A percentile compares a stretch with the other conserved stretches of the same genome.
phyloP scores from a whole-genome alignment of 2,888 invertebrate genomes.

The Polymixis flavicincta region DNA sequence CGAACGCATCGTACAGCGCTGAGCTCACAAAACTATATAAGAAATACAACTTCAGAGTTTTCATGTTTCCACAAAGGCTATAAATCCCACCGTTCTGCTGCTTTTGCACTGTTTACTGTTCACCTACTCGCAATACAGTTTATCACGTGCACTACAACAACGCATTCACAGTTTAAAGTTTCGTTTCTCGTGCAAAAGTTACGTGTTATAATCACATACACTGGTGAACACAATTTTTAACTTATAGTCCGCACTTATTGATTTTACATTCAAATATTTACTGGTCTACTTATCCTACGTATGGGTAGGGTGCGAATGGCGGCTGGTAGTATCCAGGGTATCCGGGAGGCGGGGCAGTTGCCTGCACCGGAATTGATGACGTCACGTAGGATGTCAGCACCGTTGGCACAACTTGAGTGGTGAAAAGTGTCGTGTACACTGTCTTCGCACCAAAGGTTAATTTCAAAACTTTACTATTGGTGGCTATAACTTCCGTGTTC shows the following conservation, averaged over 20 bases:
- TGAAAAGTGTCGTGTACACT: slow-evolving; percentile 96
- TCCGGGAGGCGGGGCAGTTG: slow-evolving; percentile 89
- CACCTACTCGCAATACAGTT: slow-evolving; percentile 84
- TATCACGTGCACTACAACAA: slow-evolving; percentile 81
- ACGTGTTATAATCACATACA: slow-evolving; percentile 75
- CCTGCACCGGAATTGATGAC: slow-evolving; percentile 94
- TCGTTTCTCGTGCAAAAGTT: slow-evolving; percentile 73
- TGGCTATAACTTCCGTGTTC: slow-evolving; percentile 94
- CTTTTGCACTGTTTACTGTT: slow-evolving; percentile 81
- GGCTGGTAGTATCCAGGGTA: slow-evolving; percentile 95
- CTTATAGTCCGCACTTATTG: slow-evolving; percentile 64
- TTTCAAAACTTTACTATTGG: slow-evolving; percentile 95
- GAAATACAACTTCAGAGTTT: slow-evolving; percentile 84
- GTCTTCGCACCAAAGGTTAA: slow-evolving; percentile 97
- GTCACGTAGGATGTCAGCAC: slow-evolving; percentile 96
- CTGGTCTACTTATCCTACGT: slow-evolving; percentile 91
- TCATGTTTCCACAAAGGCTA: slow-evolving; percentile 83
- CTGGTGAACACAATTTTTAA: slow-evolving; percentile 69
- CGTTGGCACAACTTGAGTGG: slow-evolving; percentile 95
- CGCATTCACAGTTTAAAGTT: slow-evolving; percentile 78
- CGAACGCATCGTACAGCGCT: slow-evolving; percentile 69
- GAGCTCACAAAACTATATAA: slow-evolving; percentile 78
- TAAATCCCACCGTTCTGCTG: slow-evolving; percentile 83
- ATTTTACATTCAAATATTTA: slow-evolving; percentile 60
- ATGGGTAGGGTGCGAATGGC: slow-evolving; percentile 94